A percentile compares a stretch with the other conserved stretches of the same genome.
phyloP scores from a whole-genome alignment of 2,797 vertebrate species.

The Channa striata region DNA sequence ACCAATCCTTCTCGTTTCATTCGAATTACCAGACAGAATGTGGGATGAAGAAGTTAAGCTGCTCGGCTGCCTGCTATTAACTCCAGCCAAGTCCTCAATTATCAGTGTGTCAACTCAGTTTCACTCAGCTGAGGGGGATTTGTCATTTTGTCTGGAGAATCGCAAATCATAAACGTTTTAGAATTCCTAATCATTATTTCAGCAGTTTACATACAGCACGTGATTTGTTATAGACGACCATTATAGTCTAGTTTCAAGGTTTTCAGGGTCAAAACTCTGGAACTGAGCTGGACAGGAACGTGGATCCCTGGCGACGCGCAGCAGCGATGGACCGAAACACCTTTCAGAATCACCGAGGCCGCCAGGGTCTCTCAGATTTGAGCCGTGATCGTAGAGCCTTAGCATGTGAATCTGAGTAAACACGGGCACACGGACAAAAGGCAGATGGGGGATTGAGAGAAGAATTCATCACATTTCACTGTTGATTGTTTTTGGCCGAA shows the following conservation, averaged over 20 bases:
- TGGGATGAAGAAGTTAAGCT: constrained; percentile 57
- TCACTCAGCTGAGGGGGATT: constrained; percentile 1
- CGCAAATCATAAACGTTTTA: constrained; percentile 12
- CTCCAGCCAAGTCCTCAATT: constrained; percentile 58
- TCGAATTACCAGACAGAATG: constrained; percentile 66
- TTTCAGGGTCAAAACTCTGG: background rate
- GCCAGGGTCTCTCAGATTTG: constrained; percentile 31
- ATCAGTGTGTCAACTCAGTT: constrained; percentile 45
- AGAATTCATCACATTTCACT: constrained; percentile 52
- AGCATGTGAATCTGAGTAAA: constrained; percentile 60
- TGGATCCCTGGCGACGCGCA: background rate
- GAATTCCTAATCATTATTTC: constrained; percentile 3
- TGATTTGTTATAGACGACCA: background rate
- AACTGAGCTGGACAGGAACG: background rate
- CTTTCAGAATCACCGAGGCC: constrained; percentile 13
- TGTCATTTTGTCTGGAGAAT: background rate
- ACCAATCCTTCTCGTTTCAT: constrained; percentile 66
- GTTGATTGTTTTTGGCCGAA: constrained; percentile 42
- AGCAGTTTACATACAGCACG: background rate
- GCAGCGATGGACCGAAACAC: background rate
- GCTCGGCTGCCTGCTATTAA: constrained; percentile 59
- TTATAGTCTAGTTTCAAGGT: background rate
- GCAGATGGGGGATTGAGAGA: constrained; percentile 58
- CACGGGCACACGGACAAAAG: constrained; percentile 37
- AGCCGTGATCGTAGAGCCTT: constrained; percentile 50